phyloP scores from a whole-genome alignment of 2,888 invertebrate species.

The Pilophorus perplexus region DNA sequence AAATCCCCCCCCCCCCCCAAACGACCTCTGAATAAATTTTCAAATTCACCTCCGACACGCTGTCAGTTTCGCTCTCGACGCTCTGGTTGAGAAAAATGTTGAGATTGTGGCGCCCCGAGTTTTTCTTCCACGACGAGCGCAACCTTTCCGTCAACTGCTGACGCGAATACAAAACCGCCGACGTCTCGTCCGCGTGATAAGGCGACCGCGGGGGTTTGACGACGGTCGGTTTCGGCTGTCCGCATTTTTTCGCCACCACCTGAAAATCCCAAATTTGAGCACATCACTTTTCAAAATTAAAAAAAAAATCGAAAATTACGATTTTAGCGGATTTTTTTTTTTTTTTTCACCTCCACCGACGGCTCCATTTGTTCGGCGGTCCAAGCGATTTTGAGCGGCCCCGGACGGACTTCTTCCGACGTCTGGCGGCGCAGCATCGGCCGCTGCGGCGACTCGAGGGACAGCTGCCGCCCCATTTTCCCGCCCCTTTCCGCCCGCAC shows the following conservation, averaged over 20 bases:
- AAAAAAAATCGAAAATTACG: not conserved
- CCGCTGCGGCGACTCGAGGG: slow-evolving; percentile 42
- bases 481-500: slow-evolving; percentile 35
- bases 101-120: slow-evolving; percentile 47
- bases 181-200: slow-evolving; percentile 30
- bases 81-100: slow-evolving; percentile 45
- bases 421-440: slow-evolving; percentile 43
- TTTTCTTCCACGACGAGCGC: slow-evolving; percentile 56
- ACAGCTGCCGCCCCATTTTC: slow-evolving; percentile 43
- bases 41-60: slow-evolving; percentile 21
- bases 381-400: slow-evolving; percentile 43
- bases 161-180: slow-evolving; percentile 50
- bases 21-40: no score
- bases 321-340: not conserved
- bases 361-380: slow-evolving; percentile 20
- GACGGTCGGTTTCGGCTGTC: slow-evolving; percentile 43
- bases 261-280: no score
- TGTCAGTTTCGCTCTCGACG: slow-evolving; percentile 39
- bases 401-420: slow-evolving; percentile 39
- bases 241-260: slow-evolving; percentile 46
- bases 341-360: slow-evolving; percentile 12
- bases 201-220: slow-evolving; percentile 41
- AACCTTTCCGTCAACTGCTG: slow-evolving; percentile 57
- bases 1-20: no score
- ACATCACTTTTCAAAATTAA: no score